Conservation (phyloP, 2,113 vertebrate genomes). For the Uropsilus gracilis region DNA sequence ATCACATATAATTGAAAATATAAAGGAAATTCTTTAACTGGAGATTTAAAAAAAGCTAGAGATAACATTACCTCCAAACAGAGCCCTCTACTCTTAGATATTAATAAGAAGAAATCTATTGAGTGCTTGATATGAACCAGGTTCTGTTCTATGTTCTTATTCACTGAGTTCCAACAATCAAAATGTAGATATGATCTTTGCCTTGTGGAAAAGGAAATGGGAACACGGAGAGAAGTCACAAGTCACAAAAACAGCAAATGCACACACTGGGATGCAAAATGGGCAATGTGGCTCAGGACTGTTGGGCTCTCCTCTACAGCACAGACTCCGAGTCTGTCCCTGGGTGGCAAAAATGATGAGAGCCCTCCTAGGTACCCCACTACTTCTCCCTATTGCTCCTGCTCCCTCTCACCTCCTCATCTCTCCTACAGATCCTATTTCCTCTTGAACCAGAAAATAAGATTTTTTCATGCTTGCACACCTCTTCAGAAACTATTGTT, state of each 20-base stretch:
- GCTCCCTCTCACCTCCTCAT: not conserved
- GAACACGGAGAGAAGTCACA: not conserved
- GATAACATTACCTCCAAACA: not conserved
- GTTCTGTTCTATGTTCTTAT: not conserved
- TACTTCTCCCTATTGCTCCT: not conserved
- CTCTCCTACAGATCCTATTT: not conserved
- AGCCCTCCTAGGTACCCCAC: not conserved
- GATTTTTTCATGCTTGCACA: not conserved
- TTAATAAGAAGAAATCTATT: not conserved
- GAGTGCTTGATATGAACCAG: not conserved
- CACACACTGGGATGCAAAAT: accelerated
- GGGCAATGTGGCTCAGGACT: not conserved
- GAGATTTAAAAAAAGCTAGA: not conserved
- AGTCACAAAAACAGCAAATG: not conserved
- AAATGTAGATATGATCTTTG: not conserved
- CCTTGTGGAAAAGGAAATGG: not conserved
- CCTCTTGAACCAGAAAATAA: not conserved
- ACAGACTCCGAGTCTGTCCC: not conserved
- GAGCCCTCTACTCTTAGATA: not conserved
- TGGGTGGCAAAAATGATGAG: accelerated
- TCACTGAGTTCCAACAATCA: not conserved
- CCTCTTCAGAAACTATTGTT: not conserved
- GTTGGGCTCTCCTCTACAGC: not conserved
- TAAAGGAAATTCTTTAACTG: not conserved
- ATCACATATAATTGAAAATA: not conserved